phyloP scores from a whole-genome alignment of 2,888 invertebrate species.

The Noctua janthina region DNA sequence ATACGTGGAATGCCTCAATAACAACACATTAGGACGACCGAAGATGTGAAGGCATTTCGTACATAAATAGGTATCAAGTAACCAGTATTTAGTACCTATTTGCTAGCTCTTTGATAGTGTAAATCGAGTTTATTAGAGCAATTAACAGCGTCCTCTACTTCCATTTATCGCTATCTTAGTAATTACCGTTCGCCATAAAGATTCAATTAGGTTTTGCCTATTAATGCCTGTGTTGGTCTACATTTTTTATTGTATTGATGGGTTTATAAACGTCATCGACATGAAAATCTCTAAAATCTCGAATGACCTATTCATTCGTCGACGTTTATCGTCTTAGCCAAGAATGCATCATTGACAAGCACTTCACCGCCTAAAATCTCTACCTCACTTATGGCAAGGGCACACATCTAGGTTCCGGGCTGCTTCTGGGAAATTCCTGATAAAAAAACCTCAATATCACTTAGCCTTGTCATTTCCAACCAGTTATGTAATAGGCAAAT shows the following conservation, averaged over 20 bases:
- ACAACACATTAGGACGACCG: background rate
- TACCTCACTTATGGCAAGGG: too few species aligned
- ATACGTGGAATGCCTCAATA: conserved; percentile 4
- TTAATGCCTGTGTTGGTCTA: conserved; percentile 12
- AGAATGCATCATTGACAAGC: background rate
- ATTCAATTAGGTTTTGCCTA: conserved; percentile 17
- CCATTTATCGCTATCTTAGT: conserved; percentile 16
- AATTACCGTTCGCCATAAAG: conserved; percentile 23
- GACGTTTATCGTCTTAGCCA: too few species aligned
- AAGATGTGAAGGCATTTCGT: conserved; percentile 12
- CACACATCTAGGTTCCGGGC: background rate
- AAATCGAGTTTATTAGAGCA: conserved; percentile 33
- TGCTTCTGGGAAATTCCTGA: too few species aligned
- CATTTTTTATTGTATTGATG: background rate
- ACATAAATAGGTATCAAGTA: background rate
- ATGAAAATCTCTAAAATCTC: background rate
- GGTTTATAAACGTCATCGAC: background rate
- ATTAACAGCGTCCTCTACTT: conserved; percentile 25
- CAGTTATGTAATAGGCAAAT: too few species aligned
- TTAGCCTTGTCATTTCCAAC: background rate
- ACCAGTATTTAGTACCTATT: background rate
- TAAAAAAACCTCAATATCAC: background rate
- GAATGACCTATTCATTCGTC: too few species aligned
- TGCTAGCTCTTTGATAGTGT: background rate
- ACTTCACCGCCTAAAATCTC: background rate